Evolutionary conservation across 2,888 invertebrate species (phyloP), one percentile per base, ranked within the genome.

Genomic region (Keiferia lycopersicella): DNA sequence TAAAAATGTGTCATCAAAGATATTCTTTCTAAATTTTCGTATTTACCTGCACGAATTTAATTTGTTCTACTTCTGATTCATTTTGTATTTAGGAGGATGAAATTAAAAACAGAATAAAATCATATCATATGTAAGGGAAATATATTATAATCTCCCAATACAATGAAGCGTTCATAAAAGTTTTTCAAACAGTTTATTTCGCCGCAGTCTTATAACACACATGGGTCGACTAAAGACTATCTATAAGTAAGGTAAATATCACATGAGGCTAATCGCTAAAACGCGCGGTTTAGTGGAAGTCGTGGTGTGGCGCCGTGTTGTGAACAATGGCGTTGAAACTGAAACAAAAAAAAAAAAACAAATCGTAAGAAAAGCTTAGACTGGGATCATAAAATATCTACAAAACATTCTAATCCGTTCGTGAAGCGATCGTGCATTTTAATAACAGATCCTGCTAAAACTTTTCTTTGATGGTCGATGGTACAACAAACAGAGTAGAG

Each of bases 311-410:
- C 53, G 90, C 91, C 39, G 91, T 90, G 81, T 92, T 92, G 84
- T 91, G 90, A 59, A 92, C 92, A 60, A 92, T 82, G 53, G 92
- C 92, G 84, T 92, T 92, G 86, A 92, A 92, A 69, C 92, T 92
- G 87, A 4, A 82, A 86, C 26, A 58, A 57, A 71, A 67, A 56
- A 34, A n/a, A 34, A 30, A 30, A 18, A n/a, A n/a, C n/a, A n/a
- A 53, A n/a, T n/a, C n/a, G 50, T 50, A 8, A 53, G 2, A n/a
- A 26, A 20, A 22, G 1, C 6, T 53, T 22, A 26, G 2, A 1
- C 12, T 3, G 18, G 7, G 2, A 50, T 2, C 4, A 50, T 16
- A n/a, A n/a, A n/a, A n/a, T n/a, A 26, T 26, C 26, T 26, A 26
- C 26, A 26, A 26, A n/a, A n/a, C n/a, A 26, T 26, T 26, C 2